Evolutionary conservation across 2,113 vertebrate species (phyloP), one percentile per base, ranked within the genome.

Genomic region (Xenopus borealis): DNA sequence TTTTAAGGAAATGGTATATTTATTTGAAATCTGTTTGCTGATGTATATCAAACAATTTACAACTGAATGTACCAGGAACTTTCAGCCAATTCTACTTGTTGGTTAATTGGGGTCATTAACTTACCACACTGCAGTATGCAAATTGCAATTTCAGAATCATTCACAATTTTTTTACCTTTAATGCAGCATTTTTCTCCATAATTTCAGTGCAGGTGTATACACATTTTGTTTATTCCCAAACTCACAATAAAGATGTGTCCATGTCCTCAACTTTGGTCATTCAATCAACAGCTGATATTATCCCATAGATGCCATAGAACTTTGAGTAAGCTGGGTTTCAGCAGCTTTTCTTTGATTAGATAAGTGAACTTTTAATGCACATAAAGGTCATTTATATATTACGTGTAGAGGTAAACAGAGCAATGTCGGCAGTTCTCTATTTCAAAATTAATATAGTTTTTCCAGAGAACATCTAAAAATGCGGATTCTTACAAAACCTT

Each of bases 351-450:
- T 72, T 64, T 72, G 61, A 72, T 72, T 64, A 72, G 71, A 20
- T 72, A 72, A 27, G 53, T 64, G 61, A 64, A 72, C 61, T 72
- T 53, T 72, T 17, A 64, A 72, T 64, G 61, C 62, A 63, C 46
- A 64, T 72, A 72, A 72, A 72, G 71, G 61, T 72, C 71, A 72
- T 53, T 72, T 53, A 72, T 72, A 72, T 64, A 64, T 72, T 64
- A 72, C 23, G 17, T 10, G 17, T 23, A 52, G 61, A 72, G 44
- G 71, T 72, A 64, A 72, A 72, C 61, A 72, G 58, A 62, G 47
- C 61, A 63, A 47, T 72, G 52, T 72, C 61, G 30, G 59, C 70
- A 52, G 59, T 18, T 52, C 62, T 63, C 23, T 64, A 63, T 72
- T 63, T 72, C n/a, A 58, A 61, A 72, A 53, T 72, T 64, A 72